Base-by-base conservation (phyloP, 2,888 invertebrate genomes). In the Pyrrhosoma nymphula region DNA sequence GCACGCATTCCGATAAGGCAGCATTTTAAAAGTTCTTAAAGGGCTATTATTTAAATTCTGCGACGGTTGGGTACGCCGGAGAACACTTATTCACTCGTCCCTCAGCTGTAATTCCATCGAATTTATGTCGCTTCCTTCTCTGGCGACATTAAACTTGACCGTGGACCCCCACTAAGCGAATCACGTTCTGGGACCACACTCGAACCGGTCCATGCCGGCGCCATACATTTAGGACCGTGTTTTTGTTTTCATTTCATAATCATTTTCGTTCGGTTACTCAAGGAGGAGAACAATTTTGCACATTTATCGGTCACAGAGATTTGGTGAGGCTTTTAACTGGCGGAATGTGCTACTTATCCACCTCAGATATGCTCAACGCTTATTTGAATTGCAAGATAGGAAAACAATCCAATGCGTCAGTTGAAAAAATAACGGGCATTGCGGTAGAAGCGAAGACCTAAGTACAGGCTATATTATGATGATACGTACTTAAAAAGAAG, bases 31-130 rank as follows among this genome's bases (percentile, higher is more conserved):
- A 30, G 35, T 12, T 82, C n/a, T 82, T 82, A 82, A 47, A 82
- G 35, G 82, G 82, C 82, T 82, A 82, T 82, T 82, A 82, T 82
- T 82, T 82, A 30, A 82, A 82, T 82, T 82, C 82, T 10, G 16
- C 82, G 35, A 82, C 35, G 82, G 30, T n/a, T 82, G 35, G 82
- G 82, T 82, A 82, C 30, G 35, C 82, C 82, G 35, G 35, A 30
- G 82, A 10, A 82, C 26, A 82, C 82, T 82, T 82, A 82, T 82
- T 30, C 35, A 82, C 35, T 82, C 82, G 82, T 35, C 35, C 82
- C 82, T 30, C 82, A 82, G 82, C 82, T 35, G 82, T 30, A 82
- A 82, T 82, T 82, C 82, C n/a, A 82, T 82, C 82, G 82, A 82
- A 82, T 82, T 82, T 82, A 82, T 82, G 35, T 26, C 82, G 82